phyloP scores from a whole-genome alignment of 2,888 invertebrate species.

The Lydus trimaculatus region DNA sequence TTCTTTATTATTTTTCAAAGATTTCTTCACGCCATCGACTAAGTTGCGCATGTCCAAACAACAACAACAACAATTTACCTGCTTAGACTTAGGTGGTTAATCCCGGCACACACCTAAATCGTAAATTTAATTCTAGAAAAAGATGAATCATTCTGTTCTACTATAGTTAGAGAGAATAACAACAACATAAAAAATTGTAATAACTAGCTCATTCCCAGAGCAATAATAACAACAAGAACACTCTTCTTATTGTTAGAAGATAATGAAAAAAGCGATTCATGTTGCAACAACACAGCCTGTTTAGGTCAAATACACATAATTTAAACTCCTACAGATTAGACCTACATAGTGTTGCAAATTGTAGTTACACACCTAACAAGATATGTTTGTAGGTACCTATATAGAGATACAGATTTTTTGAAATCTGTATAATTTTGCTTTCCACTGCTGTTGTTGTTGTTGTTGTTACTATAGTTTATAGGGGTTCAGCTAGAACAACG shows the following conservation, averaged over 20 bases:
- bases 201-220: not conserved
- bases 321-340: not conserved
- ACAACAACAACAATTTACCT: constrained; percentile 8
- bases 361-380: not conserved
- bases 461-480: not conserved
- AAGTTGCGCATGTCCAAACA: not conserved
- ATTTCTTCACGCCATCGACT: not conserved
- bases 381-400: not conserved
- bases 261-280: not conserved
- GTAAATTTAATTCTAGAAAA: not conserved
- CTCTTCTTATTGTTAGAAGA: no score
- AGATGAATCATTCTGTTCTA: not conserved
- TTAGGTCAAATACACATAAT: constrained; percentile 5
- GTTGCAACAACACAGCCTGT: not conserved
- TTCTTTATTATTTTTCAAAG: not conserved
- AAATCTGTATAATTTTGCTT: not conserved
- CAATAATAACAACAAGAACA: not conserved
- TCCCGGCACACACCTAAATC: not conserved
- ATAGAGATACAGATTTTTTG: not conserved
- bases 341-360: constrained; percentile 3
- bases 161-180: no score
- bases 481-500: not conserved
- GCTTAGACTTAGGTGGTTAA: not conserved
- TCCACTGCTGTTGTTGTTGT: no score
- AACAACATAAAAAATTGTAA: not conserved